Evolutionary conservation across 1,140 invertebrate species (phyloP), one percentile per base, ranked within the genome.

Genomic region (Anthonomus grandis): DNA sequence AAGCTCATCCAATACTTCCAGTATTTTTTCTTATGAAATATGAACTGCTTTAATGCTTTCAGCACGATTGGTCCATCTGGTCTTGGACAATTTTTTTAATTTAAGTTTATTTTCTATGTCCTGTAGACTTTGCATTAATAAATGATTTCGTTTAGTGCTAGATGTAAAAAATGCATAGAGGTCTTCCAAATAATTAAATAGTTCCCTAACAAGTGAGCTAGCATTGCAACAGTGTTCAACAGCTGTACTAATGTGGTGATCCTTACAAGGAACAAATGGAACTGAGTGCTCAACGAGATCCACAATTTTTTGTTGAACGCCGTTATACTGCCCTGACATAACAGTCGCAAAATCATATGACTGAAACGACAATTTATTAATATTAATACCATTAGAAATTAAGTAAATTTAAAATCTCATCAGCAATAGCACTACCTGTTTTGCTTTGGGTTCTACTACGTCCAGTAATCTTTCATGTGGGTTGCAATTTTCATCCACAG

Each of bases 401-500:
- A 39, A 39, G 37, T 18, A n/a, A 39, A 8, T 39, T 17, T 10
- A 10, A 39, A 9, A 39, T 39, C 12, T 39, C 10, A 17, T 12
- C 19, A 9, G 37, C 37, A 17, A 39, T 39, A 13, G 8, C 37
- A 8, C 9, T 10, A 18, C 37, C 10, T 17, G 10, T 39, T 39
- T 39, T 39, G 9, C 37, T 13, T 13, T 39, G 12, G 10, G 15
- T 39, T 13, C 37, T 17, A 39, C 8, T 13, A 17, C 15, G 9
- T 39, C 37, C 12, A 39, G 37, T 13, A 39, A 17, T 17, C 37
- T 13, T 39, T 39, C 37, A 9, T 18, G 37, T 17, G 37, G 37
- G 15, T 13, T 39, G 37, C 37, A 39, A 17, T 39, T 12, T 39
- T 39, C 37, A 39, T 39, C 37, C 19, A 39, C 37, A 39, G 37